Conservation (phyloP, 92 coral and sea anemone genomes). For the Palythoa heliodiscus region DNA sequence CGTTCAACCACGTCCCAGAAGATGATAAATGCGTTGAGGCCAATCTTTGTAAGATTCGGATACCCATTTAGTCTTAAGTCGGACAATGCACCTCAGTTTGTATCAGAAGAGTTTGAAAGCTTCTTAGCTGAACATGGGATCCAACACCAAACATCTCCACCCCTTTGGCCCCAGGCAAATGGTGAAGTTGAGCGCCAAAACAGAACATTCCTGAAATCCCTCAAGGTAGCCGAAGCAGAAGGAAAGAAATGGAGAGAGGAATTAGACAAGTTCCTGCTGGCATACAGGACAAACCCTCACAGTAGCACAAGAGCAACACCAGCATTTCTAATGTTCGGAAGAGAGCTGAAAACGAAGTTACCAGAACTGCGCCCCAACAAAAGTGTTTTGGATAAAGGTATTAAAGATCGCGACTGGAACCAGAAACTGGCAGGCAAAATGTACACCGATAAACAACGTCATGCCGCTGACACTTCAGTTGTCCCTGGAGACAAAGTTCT, state of each 20-base stretch:
- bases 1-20: conserved; percentile 52
- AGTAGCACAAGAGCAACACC: conserved; percentile 3
- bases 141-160: conserved; percentile 45
- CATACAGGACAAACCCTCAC: not conserved
- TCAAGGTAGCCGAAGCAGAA: conserved; percentile 49
- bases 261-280: conserved; percentile 53
- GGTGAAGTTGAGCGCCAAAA: conserved; percentile 45
- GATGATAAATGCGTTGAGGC: conserved; percentile 34
- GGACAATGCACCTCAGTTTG: conserved; percentile 22
- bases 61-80: conserved; percentile 47
- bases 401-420: conserved; percentile 47
- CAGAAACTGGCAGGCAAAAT: conserved; percentile 42
- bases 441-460: conserved; percentile 39
- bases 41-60: conserved; percentile 48
- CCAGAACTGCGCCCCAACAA: conserved; percentile 49
- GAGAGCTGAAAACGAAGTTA: conserved; percentile 51
- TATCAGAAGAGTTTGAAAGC: conserved; percentile 34
- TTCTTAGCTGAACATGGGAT: conserved; percentile 39
- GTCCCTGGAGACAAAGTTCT: conserved; percentile 51
- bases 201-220: conserved; percentile 44
- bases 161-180: conserved; percentile 43
- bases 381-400: conserved; percentile 51
- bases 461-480: conserved; percentile 32
- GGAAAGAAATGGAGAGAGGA: conserved; percentile 46
- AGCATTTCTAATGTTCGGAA: conserved; percentile 56